Evolutionary conservation across 2,113 vertebrate genomes (phyloP), one percentile per base, ranked within the genome.

Genomic region (Pluvianellus socialis): DNA sequence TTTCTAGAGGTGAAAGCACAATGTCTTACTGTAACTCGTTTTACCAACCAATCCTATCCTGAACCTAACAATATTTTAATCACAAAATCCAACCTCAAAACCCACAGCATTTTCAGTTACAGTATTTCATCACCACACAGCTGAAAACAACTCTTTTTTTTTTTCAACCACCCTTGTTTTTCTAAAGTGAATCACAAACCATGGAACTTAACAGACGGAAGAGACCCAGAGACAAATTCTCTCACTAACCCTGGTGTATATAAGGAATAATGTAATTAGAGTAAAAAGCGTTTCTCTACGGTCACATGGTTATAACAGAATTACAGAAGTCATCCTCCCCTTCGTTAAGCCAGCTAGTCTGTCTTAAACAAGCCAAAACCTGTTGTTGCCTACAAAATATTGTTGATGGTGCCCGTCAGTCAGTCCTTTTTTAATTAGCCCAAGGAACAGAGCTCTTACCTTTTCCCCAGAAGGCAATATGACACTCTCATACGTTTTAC

Each of bases 71-170:
- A 96, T 92, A 96, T 97, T 97, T 97, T 97, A 96, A 97, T 96
- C 96, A 96, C 80, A 96, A 97, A 97, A 97, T 97, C 96, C 95
- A 97, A 94, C 97, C 96, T 98, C 96, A 97, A 97, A 97, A 98
- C 87, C 97, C 97, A 96, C 97, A 98, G 88, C 74, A 76, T 97
- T 97, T 97, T 97, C 95, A 97, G 96, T 97, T 97, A 91, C 95
- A 95, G 94, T 95, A 92, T 97, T 98, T 97, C 97, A 97, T 94
- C 94, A 97, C 91, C 92, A 91, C 95, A 96, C 49, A 86, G 90
- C 71, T 88, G 86, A 96, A 97, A 97, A 97, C 94, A 97, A 91
- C 79, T 55, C 32, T 87, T 95, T 95, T 92, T 87, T 95, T 95
- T 92, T 95, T 94, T 93, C 26, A 94, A 94, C 91, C 86, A 94